Conservation (phyloP, 2,797 vertebrate genomes). For the Takifugu rubripes region DNA sequence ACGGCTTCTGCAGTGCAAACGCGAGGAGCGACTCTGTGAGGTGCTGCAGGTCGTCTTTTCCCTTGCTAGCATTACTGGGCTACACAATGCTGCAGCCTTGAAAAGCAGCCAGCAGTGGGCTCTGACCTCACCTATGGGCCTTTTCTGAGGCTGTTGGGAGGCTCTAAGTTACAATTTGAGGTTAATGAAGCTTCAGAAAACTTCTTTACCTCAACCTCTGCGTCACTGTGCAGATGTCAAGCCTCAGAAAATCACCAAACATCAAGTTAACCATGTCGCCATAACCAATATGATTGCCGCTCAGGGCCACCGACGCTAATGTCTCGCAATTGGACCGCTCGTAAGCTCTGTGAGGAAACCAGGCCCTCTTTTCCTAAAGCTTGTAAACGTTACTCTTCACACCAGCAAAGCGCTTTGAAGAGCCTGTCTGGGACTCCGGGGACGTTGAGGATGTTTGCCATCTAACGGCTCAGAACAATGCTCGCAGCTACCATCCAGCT, state of each 20-base stretch:
- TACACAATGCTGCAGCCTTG: conserved; percentile 48
- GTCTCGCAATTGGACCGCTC: conserved; percentile 18
- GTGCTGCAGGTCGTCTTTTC: conserved; percentile 10
- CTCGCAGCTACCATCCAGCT: conserved; percentile 13
- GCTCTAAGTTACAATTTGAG: conserved; percentile 60
- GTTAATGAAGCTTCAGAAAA: conserved; percentile 65
- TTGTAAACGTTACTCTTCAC: conserved; percentile 56
- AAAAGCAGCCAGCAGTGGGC: conserved; percentile 51
- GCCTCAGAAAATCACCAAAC: conserved; percentile 31
- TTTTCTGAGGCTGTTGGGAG: conserved; percentile 37
- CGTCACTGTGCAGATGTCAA: conserved; percentile 54
- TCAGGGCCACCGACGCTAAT: not conserved
- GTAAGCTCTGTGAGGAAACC: conserved; percentile 11
- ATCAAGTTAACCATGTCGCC: conserved; percentile 23
- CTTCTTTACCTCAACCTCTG: conserved; percentile 43
- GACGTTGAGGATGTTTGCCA: conserved; percentile 14
- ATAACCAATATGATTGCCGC: too few relatives aligned
- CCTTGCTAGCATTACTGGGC: conserved; percentile 21
- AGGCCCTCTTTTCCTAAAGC: conserved; percentile 22
- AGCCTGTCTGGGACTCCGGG: conserved; percentile 16
- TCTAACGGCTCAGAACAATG: conserved; percentile 21
- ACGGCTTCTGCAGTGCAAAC: conserved; percentile 1
- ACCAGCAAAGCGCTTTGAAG: conserved; percentile 44
- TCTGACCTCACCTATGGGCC: conserved; percentile 43
- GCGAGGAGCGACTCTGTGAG: conserved; percentile 5